A percentile compares a stretch with the other conserved stretches of the same genome.
phyloP scores from a whole-genome alignment of 2,113 vertebrate species.

The Epinephelus fuscoguttatus region DNA sequence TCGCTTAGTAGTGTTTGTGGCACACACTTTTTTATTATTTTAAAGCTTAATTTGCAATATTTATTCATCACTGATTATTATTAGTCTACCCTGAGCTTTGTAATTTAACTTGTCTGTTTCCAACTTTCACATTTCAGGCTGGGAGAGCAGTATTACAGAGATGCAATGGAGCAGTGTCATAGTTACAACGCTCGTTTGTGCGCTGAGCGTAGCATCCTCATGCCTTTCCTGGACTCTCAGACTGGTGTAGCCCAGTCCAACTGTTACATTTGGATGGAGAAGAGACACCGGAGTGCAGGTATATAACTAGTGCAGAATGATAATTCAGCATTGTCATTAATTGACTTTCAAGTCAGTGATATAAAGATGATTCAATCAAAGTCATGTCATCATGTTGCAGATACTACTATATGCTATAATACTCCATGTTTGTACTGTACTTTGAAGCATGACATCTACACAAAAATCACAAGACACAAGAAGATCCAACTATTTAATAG shows the following conservation, averaged over 20 bases:
- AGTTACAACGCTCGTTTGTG: slow-evolving; percentile 97
- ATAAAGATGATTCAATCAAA: too few relatives aligned
- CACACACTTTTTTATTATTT: background rate
- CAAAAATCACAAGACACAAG: background rate
- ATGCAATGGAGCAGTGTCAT: slow-evolving; percentile 98
- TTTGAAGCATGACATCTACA: background rate
- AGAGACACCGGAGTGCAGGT: slow-evolving; percentile 95
- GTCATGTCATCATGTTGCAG: too few relatives aligned
- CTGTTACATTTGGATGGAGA: slow-evolving; percentile 99
- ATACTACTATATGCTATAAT: too few relatives aligned
- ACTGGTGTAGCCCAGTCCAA: slow-evolving; percentile 98
- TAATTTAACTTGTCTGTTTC: slow-evolving; percentile 37
- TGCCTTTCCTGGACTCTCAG: slow-evolving; percentile 97
- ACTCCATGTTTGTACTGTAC: too few relatives aligned
- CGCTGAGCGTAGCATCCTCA: slow-evolving; percentile 94
- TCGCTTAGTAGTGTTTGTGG: too few relatives aligned
- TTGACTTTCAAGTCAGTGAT: background rate
- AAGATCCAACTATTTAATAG: background rate
- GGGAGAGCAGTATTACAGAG: slow-evolving; percentile 96
- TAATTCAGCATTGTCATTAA: background rate
- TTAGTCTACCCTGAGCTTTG: background rate
- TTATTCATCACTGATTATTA: background rate
- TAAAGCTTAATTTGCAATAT: background rate
- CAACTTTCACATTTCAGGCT: slow-evolving; percentile 82
- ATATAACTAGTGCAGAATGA: background rate